Base-by-base conservation (phyloP, 1,140 invertebrate species). In the Hylyphantes graminicola region DNA sequence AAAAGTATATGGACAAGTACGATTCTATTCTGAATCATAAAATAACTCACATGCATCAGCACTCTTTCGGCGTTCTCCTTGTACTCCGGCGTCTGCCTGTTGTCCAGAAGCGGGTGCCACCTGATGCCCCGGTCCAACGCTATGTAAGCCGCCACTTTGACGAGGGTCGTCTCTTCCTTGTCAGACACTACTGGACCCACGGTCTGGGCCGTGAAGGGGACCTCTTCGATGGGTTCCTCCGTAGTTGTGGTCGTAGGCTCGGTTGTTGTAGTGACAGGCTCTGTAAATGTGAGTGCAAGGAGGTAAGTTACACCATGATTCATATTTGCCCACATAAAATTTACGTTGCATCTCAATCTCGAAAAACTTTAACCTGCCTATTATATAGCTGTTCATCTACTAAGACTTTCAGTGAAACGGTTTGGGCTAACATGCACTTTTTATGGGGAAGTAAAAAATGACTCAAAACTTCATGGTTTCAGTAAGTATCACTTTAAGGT, bases 1-100 rank as follows among this genome's bases (percentile, higher is more conserved):
- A n/a, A n/a, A n/a, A n/a, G n/a, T n/a, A n/a, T n/a, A n/a, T n/a
- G 35, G 35, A 35, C 5, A 35, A 35, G 57, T 6, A 2, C 1
- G 17, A 15, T 61, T 61, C 57, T 15, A 17, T 61, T 15, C 17
- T 17, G 12, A 15, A 15, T 7, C 17, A 17, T 61, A 2, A 15
- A 61, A 35, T 35, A 7, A 82, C 70, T 64, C 57, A 82, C 80
- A 7, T 82, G 70, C 15, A 82, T 9, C 17, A 64, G 80, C 59
- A 82, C 59, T 2, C 12, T 17, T 10, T 72, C 55, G 8, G 80
- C 48, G 10, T 74, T 54, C 53, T 74, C 59, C 19, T 82, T 82
- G 51, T 64, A 82, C 15, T 73, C 80, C 0, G 80, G 80, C 12
- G 80, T 74, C 17, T 82, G 80, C 13, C 80, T 64, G 55, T 82